These are phyloP conservation scores for Pygathrix nemaeus DNA, from an alignment of 2,113 vertebrate species.

Conservation along the genomic window DNA sequence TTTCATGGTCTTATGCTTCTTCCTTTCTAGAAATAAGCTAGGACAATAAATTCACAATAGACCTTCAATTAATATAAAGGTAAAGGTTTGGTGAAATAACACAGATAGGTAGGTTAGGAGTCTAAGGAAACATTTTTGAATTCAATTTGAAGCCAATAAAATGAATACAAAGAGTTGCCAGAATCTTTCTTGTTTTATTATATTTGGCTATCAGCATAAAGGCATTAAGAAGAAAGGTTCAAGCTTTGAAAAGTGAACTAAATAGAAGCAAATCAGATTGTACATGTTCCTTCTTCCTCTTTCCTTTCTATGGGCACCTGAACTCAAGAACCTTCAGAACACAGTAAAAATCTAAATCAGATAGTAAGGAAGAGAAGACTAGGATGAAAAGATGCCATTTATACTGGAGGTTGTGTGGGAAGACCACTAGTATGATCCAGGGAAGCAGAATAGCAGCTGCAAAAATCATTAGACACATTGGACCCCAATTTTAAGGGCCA, in stretches of 20 bases:
- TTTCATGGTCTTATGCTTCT: not conserved
- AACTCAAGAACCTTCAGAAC: not conserved
- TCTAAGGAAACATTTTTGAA: slow-evolving; percentile 19
- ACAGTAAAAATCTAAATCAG: slow-evolving; percentile 29
- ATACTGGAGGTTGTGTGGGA: not conserved
- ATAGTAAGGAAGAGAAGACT: not conserved
- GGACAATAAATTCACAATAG: not conserved
- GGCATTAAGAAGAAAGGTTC: not conserved
- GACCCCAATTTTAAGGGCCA: not conserved
- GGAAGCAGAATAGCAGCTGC: not conserved
- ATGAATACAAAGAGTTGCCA: not conserved
- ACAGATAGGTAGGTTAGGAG: not conserved
- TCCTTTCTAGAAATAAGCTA: not conserved
- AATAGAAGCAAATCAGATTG: not conserved
- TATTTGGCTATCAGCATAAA: slow-evolving; percentile 13
- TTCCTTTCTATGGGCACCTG: not conserved
- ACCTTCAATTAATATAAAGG: not conserved
- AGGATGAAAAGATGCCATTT: not conserved
- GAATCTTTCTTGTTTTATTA: not conserved
- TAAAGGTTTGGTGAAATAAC: not conserved
- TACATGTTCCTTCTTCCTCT: not conserved
- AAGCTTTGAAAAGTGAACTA: slow-evolving; percentile 24
- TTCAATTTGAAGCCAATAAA: slow-evolving; percentile 28
- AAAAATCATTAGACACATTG: not conserved
- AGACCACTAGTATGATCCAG: not conserved